Base-by-base conservation (phyloP, 2,113 vertebrate species). In the Misgurnus mizolepis region DNA sequence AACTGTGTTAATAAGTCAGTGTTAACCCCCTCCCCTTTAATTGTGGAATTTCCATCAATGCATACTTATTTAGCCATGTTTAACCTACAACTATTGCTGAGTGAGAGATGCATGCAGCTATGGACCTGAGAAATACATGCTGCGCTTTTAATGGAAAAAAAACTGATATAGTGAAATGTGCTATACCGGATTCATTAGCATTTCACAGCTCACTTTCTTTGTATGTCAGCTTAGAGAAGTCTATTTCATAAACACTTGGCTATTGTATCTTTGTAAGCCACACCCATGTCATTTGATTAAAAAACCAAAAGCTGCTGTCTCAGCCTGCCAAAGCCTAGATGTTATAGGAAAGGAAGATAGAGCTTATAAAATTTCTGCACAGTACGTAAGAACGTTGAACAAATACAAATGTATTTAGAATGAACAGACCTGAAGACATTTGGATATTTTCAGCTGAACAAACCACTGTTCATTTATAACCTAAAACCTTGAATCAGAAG, bases 131-230 rank as follows among this genome's bases (percentile, higher is more conserved):
- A 56, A 6, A 56, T 71, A 18, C 40, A 56, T 39, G 34, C 4
- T 0, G 4, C 50, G 50, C 50, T 56, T 71, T 71, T 11, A 40
- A 56, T 56, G 53, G 15, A 39, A 71, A 22, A 22, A 41, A 1
- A 8, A 56, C 3, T 71, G 47, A 70, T 70, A 12, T 8, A 71
- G 50, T 56, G 11, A 12, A 71, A 71, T 40, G 50, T 56, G 15
- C 50, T 41, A 1, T 34, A 71, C 8, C 17, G 50, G 43, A 3
- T 68, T 47, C 34, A 27, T 50, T 69, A 50, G 11, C 40, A 15
- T 71, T 15, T 56, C 41, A 56, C 50, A 56, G 69, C 50, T 41
- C 22, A 56, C 34, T 71, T 56, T 22, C 17, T 73, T 43, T 73
- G 55, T 11, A 43, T 22, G 17, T 60, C 5, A 58, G 55, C 39